Evolutionary conservation across 2,888 invertebrate species (phyloP).

Genomic region (Acanthosepion esculentum): DNA sequence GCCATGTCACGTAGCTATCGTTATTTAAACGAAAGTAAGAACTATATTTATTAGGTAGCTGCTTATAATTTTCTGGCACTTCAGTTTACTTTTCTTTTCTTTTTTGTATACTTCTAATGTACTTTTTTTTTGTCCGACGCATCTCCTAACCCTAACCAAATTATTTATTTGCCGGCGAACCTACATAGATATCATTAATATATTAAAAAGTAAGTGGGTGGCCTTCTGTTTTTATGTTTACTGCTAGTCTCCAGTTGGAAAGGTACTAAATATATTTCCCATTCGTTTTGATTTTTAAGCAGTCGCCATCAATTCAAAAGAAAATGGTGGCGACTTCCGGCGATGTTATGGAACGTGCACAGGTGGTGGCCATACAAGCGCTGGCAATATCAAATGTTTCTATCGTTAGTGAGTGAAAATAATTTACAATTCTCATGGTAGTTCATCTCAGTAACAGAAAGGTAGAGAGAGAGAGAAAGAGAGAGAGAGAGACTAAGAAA

Average conservation of each 20-base stretch:
- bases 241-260: background rate
- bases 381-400: slow-evolving; percentile 21
- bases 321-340: background rate
- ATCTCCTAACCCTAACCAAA: background rate
- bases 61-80: too few relatives aligned
- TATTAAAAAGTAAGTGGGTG: background rate
- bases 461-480: background rate
- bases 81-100: too few relatives aligned
- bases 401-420: background rate
- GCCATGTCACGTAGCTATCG: too few relatives aligned
- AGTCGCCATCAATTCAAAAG: slow-evolving; percentile 2
- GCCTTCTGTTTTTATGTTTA: slow-evolving; percentile 4
- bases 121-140: background rate
- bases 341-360: background rate
- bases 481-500: background rate
- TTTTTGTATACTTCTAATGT: background rate
- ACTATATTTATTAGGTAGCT: too few relatives aligned
- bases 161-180: background rate
- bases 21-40: too few relatives aligned
- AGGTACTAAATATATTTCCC: background rate
- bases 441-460: background rate
- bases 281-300: background rate
- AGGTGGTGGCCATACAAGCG: background rate
- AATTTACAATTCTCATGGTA: background rate
- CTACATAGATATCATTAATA: background rate